Percentiles rank a stretch among this genome's conserved stretches.
These are phyloP conservation scores for Drosophila sturtevanti DNA, from an alignment of 1,140 invertebrate genomes.

Conservation along the genomic window DNA sequence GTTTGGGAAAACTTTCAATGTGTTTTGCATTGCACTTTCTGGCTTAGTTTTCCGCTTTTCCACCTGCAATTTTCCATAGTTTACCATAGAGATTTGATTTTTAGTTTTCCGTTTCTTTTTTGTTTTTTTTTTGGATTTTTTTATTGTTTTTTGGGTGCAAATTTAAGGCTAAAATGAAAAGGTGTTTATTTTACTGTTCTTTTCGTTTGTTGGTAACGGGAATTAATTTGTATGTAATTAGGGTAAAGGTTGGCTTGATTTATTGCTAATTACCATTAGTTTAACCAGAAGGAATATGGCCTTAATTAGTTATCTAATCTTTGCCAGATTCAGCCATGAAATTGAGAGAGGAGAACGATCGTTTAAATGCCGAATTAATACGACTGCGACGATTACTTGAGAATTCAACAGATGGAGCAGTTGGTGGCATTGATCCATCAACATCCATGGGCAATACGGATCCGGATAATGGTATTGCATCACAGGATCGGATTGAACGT, in stretches of 20 bases:
- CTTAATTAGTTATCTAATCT: background rate
- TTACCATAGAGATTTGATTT: conserved; percentile 17
- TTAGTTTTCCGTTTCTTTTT: conserved; percentile 3
- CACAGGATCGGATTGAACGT: conserved; percentile 71
- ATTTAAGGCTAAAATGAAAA: background rate
- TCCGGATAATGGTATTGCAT: conserved; percentile 44
- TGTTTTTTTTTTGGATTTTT: too few species aligned
- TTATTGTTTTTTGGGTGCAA: background rate
- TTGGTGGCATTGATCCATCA: conserved; percentile 65
- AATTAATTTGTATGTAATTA: background rate
- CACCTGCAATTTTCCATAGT: conserved; percentile 29
- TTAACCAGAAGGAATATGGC: conserved; percentile 23
- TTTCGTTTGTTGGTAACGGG: background rate
- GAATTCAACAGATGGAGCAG: conserved; percentile 77
- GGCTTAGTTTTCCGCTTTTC: conserved; percentile 19
- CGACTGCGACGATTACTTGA: conserved; percentile 85
- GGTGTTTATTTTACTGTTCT: too few species aligned
- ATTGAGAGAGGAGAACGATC: conserved; percentile 87
- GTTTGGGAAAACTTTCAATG: conserved; percentile 45
- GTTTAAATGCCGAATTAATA: conserved; percentile 87
- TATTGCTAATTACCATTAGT: conserved; percentile 43
- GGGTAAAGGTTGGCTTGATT: conserved; percentile 28
- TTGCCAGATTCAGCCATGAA: conserved; percentile 78
- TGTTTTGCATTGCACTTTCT: conserved; percentile 24
- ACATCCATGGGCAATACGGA: conserved; percentile 51